Evolutionary conservation across 1,140 invertebrate genomes (phyloP), one percentile per base, ranked within the genome.

Genomic region (Neodiprion virginianus): DNA sequence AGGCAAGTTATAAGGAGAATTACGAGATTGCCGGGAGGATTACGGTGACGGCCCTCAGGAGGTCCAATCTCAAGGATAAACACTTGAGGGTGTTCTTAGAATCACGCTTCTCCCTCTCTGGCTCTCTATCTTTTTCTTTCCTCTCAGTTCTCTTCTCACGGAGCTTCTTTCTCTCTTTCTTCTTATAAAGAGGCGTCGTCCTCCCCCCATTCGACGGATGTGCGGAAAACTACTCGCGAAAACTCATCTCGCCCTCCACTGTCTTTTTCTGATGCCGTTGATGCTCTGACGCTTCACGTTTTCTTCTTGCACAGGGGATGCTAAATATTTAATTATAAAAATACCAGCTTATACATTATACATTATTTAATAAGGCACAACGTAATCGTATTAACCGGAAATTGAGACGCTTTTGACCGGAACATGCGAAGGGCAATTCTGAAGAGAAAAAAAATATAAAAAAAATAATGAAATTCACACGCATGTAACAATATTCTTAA

Each of bases 1-100:
- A 61, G 53, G 53, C 53, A 61, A 61, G 53, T 61, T 61, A 61
- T 61, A 61, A 61, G 53, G n/a, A 61, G 53, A 61, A 61, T 61
- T 61, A 61, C 53, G 53, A 61, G 53, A 61, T 61, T 61, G 53
- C 53, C 53, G n/a, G 11, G 11, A 61, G 53, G 53, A 61, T 61
- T 61, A 61, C 53, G 11, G 53, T 5, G 53, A 61, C 53, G 53
- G n/a, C n/a, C 53, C 53, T 61, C 53, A 12, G n/a, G 53, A 61
- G 53, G 53, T 61, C 53, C 53, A 61, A 61, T 61, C 53, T 61
- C 53, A 17, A 61, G 53, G 53, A 61, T 61, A 61, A 61, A 61
- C 53, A 61, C 53, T 61, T 61, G 53, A 61, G 53, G 11, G 11
- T 61, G 53, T 61, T 61, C 53, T 61, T 17, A 9, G 53, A 61